Evolutionary conservation across 2,113 vertebrate species (phyloP), one percentile per base, ranked within the genome.

Genomic region (Mesocricetus auratus): DNA sequence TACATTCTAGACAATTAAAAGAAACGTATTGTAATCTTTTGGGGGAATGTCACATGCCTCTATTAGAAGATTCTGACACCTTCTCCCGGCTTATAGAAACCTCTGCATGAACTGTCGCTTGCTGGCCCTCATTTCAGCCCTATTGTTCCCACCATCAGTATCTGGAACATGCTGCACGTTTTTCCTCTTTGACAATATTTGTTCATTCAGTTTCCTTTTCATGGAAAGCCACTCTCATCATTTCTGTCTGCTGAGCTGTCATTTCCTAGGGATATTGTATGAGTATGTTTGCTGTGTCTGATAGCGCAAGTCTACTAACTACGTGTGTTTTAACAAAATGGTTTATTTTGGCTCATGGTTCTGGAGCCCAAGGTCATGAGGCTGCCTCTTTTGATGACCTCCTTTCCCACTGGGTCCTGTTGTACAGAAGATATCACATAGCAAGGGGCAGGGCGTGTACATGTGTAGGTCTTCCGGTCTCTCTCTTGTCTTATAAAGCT

Each of bases 331-430:
- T 58, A 78, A 86, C 11, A 86, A 60, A 45, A 62, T 66, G 81
- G 29, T 79, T 68, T 69, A 58, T 66, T 87, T 93, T 78, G 92
- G 64, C 64, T n/a, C 31, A 94, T 47, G 22, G 39, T n/a, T 78
- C 74, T 83, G 15, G 15, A 85, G 39, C 33, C 16, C n/a, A 33
- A 82, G 64, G 78, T 91, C 50, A 60, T 47, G n/a, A 42, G 56
- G 6, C 39, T 77, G 26, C 4, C 22, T 88, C 33, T 62, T 45
- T 42, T 31, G 1, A 36, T 71, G 29, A 92, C 29, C 78, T 22
- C 12, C 42, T 50, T n/a, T 56, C 19, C 22, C 21, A 0, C 17
- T 39, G 64, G 45, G 50, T 31, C 64, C 64, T 58, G 26, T 71
- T 58, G 26, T 33, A 19, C 33, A 39, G 17, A 36, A 50, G 64